phyloP scores from a whole-genome alignment of 2,888 invertebrate genomes.

The Stramonita haemastoma region DNA sequence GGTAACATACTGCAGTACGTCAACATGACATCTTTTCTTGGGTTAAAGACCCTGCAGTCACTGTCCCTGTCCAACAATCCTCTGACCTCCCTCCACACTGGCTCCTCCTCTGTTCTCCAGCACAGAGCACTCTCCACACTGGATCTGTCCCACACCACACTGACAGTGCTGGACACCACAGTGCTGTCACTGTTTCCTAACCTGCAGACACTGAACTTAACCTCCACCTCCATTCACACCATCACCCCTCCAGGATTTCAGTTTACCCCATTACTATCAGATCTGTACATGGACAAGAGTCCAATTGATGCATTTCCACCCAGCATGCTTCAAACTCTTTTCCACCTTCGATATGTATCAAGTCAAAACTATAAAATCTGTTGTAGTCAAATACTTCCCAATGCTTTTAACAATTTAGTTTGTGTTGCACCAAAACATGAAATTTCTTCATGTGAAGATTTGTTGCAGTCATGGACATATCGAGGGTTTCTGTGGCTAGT shows the following conservation, averaged over 20 bases:
- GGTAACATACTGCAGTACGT: neutral
- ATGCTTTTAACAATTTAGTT: neutral
- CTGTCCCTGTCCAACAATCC: neutral
- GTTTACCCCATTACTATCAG: neutral
- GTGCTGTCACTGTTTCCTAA: neutral
- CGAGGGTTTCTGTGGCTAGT: neutral
- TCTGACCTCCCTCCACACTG: neutral
- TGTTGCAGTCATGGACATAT: conserved; percentile 2
- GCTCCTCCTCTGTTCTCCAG: neutral
- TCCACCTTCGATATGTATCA: neutral
- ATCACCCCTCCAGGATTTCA: neutral
- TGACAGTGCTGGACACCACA: neutral
- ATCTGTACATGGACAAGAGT: neutral
- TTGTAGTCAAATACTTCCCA: neutral
- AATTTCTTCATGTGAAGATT: neutral
- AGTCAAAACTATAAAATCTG: neutral
- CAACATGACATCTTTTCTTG: neutral
- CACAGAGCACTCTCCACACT: neutral
- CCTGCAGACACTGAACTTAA: neutral
- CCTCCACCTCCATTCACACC: neutral
- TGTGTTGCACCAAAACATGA: neutral
- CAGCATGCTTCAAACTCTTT: neutral
- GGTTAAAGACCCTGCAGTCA: neutral
- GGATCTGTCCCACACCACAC: neutral
- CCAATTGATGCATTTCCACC: neutral